Conservation (phyloP, 2,888 invertebrate genomes). For the Chrysina gloriosa region DNA sequence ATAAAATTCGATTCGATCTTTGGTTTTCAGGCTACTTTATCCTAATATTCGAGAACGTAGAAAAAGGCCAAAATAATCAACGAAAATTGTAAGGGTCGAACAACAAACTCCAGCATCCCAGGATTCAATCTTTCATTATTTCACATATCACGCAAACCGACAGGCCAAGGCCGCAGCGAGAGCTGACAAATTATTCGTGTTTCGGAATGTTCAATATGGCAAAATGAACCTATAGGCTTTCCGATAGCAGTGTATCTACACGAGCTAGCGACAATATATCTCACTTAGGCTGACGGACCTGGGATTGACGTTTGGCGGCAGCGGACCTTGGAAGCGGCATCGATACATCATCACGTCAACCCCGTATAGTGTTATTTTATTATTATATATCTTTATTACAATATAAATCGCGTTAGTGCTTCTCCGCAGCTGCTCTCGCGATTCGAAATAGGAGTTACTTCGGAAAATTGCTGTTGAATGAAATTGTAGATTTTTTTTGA, state of each 20-base stretch:
- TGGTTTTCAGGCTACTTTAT: too few species aligned
- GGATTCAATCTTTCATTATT: background rate
- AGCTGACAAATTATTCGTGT: conserved; percentile 14
- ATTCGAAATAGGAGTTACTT: too few species aligned
- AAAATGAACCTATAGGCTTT: conserved; percentile 29
- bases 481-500: too few species aligned
- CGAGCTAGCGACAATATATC: conserved; percentile 25
- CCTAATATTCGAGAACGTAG: too few species aligned
- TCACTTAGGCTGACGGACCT: conserved; percentile 24
- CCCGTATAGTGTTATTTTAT: conserved; percentile 5
- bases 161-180: background rate
- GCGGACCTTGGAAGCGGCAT: background rate
- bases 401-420: too few species aligned
- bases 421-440: too few species aligned
- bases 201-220: conserved; percentile 6
- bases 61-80: background rate
- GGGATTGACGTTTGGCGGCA: conserved; percentile 18
- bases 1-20: too few species aligned
- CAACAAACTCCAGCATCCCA: background rate
- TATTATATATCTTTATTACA: conserved; percentile 11
- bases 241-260: conserved; percentile 27
- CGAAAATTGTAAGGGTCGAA: background rate
- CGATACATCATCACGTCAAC: conserved; percentile 26
- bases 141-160: background rate
- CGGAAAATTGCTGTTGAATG: too few species aligned